Percentiles rank a stretch among this genome's conserved stretches.
phyloP scores from a whole-genome alignment of 2,113 vertebrate species.

The Numenius arquata region DNA sequence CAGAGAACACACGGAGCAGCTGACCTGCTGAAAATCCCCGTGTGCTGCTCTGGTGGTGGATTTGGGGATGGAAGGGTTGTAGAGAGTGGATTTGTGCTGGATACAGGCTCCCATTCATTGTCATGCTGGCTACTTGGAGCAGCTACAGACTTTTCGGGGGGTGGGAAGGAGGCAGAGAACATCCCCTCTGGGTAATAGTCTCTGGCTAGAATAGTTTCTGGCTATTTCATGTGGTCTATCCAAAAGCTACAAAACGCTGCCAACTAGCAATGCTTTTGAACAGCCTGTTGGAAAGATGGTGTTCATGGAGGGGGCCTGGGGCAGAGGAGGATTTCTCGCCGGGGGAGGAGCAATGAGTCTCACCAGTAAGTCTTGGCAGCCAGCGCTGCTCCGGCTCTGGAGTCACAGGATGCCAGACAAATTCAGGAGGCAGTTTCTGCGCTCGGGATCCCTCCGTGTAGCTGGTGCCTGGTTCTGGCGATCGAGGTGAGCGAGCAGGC shows the following conservation, averaged over 20 bases:
- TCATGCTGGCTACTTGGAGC: neutral
- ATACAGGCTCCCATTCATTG: neutral
- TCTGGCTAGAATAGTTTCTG: neutral
- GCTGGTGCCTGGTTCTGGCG: neutral
- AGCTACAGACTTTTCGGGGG: neutral
- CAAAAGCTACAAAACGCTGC: neutral
- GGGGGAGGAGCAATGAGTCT: neutral
- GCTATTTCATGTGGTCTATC: neutral
- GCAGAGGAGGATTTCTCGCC: neutral
- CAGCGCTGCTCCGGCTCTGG: neutral
- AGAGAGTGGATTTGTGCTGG: neutral
- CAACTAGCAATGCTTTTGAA: neutral
- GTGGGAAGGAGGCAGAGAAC: neutral
- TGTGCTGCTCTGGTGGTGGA: neutral
- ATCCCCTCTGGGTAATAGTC: neutral
- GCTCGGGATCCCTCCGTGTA: fast-evolving
- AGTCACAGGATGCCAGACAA: neutral
- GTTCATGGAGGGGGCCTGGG: neutral
- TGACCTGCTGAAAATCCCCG: neutral
- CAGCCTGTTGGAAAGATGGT: neutral
- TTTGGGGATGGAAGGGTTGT: neutral
- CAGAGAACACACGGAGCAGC: neutral
- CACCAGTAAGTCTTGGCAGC: neutral
- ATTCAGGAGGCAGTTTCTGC: neutral
- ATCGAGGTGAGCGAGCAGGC: neutral